Conservation (phyloP, 2,113 vertebrate genomes). For the Glaucomys volans region DNA sequence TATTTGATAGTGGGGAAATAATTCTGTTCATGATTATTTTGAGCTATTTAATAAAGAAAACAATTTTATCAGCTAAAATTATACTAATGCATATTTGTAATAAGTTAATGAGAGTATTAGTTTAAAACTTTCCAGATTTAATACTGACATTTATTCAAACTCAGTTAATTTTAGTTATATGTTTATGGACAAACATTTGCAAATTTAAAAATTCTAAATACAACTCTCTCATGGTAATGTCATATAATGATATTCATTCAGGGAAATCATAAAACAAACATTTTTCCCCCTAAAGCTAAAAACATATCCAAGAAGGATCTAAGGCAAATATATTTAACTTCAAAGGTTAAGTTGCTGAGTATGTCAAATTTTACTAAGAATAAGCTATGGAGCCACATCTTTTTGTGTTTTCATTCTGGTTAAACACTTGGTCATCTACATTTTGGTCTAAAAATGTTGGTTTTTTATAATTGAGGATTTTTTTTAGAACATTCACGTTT, state of each 20-base stretch:
- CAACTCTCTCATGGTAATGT: not conserved
- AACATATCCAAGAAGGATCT: conserved; percentile 16
- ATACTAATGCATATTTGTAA: conserved; percentile 2
- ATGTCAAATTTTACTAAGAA: not conserved
- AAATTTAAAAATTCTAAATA: conserved; percentile 42
- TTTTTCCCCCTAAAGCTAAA: conserved; percentile 1
- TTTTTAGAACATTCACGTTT: not conserved
- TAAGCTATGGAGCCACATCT: not conserved
- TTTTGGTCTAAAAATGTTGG: not conserved
- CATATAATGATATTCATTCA: not conserved
- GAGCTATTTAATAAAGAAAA: conserved; percentile 29
- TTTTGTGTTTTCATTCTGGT: conserved; percentile 33
- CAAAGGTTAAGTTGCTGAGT: not conserved
- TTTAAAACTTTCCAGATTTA: conserved; percentile 62
- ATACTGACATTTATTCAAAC: not conserved
- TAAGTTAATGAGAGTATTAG: not conserved
- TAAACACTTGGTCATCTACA: not conserved
- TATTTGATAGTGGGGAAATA: not conserved
- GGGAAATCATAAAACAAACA: conserved; percentile 52
- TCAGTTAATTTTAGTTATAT: conserved; percentile 64
- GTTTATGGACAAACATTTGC: not conserved
- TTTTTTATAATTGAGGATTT: conserved; percentile 1
- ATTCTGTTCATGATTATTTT: conserved; percentile 42
- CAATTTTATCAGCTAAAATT: conserved; percentile 44
- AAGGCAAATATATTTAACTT: not conserved